Evolutionary conservation across 2,797 vertebrate genomes (phyloP).

Genomic region (Sitta carolinensis): DNA sequence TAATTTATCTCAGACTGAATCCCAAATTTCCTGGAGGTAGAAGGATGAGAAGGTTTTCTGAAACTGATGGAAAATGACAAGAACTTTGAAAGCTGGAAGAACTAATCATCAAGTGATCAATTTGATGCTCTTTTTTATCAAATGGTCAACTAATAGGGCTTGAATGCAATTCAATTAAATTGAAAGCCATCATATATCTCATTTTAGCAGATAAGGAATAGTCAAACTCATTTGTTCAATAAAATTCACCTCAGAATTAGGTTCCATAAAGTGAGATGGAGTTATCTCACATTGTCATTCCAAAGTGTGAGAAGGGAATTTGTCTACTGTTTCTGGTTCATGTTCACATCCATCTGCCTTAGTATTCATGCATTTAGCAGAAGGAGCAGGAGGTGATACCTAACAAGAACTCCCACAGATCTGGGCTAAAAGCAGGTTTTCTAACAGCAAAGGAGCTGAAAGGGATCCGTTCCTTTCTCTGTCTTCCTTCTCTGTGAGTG

Average conservation of each 20-base stretch:
- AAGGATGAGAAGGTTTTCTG: not conserved
- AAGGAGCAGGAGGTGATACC: not conserved
- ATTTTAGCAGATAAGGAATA: not conserved
- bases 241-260: not conserved
- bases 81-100: not conserved
- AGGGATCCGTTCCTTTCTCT: accelerated
- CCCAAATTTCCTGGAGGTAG: not conserved
- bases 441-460: not conserved
- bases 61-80: not conserved
- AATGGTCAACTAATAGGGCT: not conserved
- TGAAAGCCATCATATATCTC: not conserved
- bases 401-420: not conserved
- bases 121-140: not conserved
- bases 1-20: not conserved
- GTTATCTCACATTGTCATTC: not conserved
- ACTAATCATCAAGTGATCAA: not conserved
- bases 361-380: not conserved
- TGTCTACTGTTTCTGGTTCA: not conserved
- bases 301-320: not conserved
- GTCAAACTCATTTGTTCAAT: not conserved
- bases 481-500: not conserved
- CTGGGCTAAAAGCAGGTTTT: not conserved
- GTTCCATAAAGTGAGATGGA: not conserved
- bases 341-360: not conserved
- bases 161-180: not conserved